These are phyloP conservation scores for Pygoscelis antarcticus DNA, from an alignment of 2,113 vertebrate genomes.

Conservation along the genomic window DNA sequence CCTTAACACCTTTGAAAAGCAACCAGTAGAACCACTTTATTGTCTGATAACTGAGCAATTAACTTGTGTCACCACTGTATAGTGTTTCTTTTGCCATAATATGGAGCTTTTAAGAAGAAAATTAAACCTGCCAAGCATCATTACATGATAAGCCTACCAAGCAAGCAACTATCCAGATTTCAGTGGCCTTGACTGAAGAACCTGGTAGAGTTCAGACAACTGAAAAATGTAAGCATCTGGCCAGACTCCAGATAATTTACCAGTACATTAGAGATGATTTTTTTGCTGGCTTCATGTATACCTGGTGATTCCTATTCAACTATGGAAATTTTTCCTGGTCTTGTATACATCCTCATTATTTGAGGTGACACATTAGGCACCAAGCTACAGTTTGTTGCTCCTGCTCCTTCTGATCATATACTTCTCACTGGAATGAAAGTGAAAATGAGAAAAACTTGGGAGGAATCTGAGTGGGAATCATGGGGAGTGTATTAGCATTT, in stretches of 20 bases:
- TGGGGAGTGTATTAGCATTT: background rate
- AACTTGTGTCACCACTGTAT: background rate
- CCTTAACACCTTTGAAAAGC: background rate
- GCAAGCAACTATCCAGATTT: background rate
- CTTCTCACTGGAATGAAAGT: background rate
- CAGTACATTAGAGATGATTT: background rate
- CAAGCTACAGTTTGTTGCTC: background rate
- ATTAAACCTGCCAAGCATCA: slow-evolving; percentile 22
- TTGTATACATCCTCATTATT: background rate
- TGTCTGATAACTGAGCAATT: background rate
- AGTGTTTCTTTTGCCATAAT: background rate
- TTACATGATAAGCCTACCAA: background rate
- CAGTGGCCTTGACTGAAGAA: background rate
- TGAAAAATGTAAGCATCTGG: background rate
- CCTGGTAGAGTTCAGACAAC: background rate
- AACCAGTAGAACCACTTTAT: background rate
- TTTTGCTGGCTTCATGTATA: background rate
- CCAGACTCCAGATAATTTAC: background rate
- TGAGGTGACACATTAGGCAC: background rate
- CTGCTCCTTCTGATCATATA: background rate
- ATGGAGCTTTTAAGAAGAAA: slow-evolving; percentile 34
- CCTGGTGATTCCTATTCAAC: background rate
- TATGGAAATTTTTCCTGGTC: background rate
- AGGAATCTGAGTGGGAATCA: background rate
- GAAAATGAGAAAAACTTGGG: background rate